phyloP scores from a whole-genome alignment of 2,113 vertebrate species.

The Petaurus breviceps region DNA sequence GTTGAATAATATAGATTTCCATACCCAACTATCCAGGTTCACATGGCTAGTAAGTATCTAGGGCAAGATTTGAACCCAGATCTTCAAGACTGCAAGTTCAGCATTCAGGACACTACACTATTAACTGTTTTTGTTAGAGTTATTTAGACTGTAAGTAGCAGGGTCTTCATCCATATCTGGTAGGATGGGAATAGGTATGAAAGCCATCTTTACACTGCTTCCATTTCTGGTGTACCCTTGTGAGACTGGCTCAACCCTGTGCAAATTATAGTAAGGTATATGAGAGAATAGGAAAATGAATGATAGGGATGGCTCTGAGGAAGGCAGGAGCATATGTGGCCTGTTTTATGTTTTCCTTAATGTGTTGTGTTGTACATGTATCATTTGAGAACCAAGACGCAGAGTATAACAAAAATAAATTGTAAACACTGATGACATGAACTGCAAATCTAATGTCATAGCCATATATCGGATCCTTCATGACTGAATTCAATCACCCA shows the following conservation, averaged over 20 bases:
- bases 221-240: background rate
- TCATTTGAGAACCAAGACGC: too few relatives aligned
- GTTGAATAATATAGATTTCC: too few relatives aligned
- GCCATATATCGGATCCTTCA: background rate
- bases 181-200: background rate
- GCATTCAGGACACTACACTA: too few relatives aligned
- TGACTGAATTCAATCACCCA: background rate
- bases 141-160: background rate
- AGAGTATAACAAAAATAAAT: background rate
- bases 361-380: background rate
- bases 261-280: background rate
- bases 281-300: background rate
- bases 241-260: background rate
- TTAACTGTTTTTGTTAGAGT: background rate
- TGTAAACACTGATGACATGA: background rate
- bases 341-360: background rate
- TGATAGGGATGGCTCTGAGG: too few relatives aligned
- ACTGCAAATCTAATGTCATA: background rate
- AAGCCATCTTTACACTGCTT: background rate
- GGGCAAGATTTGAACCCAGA: too few relatives aligned
- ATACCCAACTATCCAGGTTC: too few relatives aligned
- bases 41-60: too few relatives aligned
- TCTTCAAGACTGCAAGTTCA: too few relatives aligned
- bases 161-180: background rate
- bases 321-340: background rate